Conservation (phyloP, 2,113 vertebrate genomes). For the Apodemus sylvaticus region DNA sequence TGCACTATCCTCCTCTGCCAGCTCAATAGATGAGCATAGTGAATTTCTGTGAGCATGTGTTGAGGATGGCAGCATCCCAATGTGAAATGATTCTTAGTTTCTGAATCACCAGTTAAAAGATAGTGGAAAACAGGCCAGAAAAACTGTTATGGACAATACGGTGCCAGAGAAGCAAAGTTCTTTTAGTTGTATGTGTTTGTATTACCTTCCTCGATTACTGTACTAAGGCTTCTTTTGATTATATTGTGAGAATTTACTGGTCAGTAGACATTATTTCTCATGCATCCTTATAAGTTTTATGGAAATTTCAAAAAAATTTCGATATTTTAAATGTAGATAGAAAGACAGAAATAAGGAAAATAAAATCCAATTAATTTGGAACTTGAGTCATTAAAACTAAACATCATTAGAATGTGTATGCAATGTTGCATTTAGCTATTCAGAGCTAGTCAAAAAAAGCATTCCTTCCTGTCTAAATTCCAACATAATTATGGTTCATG, state of each 20-base stretch:
- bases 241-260: neutral
- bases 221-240: neutral
- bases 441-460: rapidly evolving
- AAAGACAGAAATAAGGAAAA: neutral
- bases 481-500: neutral
- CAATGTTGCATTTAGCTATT: neutral
- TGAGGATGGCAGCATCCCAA: neutral
- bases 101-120: neutral
- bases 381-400: neutral
- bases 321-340: neutral
- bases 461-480: no score
- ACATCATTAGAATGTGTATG: neutral
- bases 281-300: neutral
- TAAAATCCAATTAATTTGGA: neutral
- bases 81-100: constrained; percentile 24
- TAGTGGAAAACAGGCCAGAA: neutral
- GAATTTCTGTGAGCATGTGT: constrained; percentile 7
- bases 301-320: neutral
- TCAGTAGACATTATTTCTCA: neutral
- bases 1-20: neutral
- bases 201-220: neutral
- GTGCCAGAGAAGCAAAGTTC: neutral
- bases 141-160: neutral
- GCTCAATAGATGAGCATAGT: neutral
- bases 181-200: neutral